Base-by-base conservation (phyloP, 2,113 vertebrate species). In the Bostrychus sinensis region DNA sequence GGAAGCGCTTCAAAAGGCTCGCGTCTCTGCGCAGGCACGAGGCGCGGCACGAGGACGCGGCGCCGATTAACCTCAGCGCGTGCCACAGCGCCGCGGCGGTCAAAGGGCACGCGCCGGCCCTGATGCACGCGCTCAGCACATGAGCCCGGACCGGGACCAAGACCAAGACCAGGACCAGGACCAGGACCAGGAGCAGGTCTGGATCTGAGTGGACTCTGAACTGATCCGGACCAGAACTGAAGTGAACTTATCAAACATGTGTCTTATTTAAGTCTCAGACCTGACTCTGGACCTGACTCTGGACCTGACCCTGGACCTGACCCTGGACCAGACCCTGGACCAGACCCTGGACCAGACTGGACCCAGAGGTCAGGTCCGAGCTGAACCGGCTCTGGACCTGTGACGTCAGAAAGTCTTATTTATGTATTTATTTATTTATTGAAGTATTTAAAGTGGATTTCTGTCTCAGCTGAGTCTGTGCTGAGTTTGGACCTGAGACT, bases 21-120 rank as follows among this genome's bases (percentile, higher is more conserved):
- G 93, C 95, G 32, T 95, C 94, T 85, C 89, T 96, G 84, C 86
- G 94, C 59, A 95, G 96, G 75, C 96, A 96, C 89, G 84, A 94
- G 75, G 87, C 91, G 48, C 48, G 32, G 28, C 53, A 69, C 45
- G 81, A 70, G 88, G 77, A 85, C 89, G 78, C 81, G 55, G 76
- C 80, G 2, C 86, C 90, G 54, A 82, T 92, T 57, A 88, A 92
- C 78, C 70, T 92, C 77, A 86, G 88, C 78, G 50, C 26, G 50
- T 32, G 45, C 25, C 25, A 51, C 16, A 51, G 25, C 7, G 48
- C 48, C 14, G 14, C 30, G 30, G 30, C 13, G 13, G 25, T 3
- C 25, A 51, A 23, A 16, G 25, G 14, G 23, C 48, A 51, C 13
- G 48, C 48, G 23, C 25, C 5, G 23, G 25, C 13, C 9, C 45